These are phyloP conservation scores for Chironex yamaguchii DNA, from an alignment of 30 jellyfish, hydroid and myxozoan genomes.

Conservation along the genomic window DNA sequence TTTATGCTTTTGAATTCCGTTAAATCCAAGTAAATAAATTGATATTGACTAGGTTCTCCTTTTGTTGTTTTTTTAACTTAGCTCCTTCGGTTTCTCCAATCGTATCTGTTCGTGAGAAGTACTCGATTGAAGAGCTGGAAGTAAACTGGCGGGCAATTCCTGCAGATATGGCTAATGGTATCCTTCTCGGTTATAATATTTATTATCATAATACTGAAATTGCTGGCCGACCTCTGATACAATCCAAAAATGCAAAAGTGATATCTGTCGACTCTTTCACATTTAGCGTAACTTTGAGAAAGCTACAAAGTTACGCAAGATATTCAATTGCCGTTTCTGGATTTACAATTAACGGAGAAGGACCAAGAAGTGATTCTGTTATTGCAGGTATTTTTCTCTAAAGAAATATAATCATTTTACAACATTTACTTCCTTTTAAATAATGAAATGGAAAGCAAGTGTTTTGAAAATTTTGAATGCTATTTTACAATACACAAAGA, in stretches of 20 bases:
- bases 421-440: no score
- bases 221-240: constrained; percentile 12
- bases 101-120: neutral
- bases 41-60: no score
- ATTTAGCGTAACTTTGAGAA: constrained; percentile 13
- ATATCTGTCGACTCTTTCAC: constrained; percentile 52
- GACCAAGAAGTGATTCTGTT: constrained; percentile 53
- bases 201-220: constrained; percentile 18
- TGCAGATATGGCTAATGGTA: constrained; percentile 47
- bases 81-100: constrained; percentile 61
- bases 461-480: no score
- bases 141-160: constrained; percentile 61
- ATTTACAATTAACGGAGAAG: constrained; percentile 61
- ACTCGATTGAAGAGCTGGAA: constrained; percentile 17
- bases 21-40: no score
- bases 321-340: constrained; percentile 62
- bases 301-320: constrained; percentile 57
- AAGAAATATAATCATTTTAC: no score
- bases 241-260: constrained; percentile 13
- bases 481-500: no score
- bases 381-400: constrained; percentile 68
- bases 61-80: neutral
- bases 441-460: no score
- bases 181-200: constrained; percentile 67
- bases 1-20: no score